Conservation (phyloP, 2,888 invertebrate genomes). For the Xanthostigma xanthostigma region DNA sequence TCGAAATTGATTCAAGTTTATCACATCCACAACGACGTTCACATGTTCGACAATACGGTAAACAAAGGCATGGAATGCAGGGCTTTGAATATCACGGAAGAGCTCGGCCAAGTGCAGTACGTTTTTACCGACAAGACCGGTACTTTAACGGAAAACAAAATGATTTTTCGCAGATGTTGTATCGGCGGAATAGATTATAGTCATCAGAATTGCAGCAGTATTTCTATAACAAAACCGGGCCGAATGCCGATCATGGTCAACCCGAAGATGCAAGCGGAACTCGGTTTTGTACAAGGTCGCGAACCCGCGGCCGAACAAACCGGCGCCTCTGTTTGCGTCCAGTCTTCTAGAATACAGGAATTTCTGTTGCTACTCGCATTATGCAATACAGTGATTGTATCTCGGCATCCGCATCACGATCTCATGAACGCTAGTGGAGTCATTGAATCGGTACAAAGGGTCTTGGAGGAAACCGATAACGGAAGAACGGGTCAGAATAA, state of each 20-base stretch:
- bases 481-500: slow-evolving; percentile 6
- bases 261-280: slow-evolving; percentile 34
- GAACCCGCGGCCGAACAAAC: slow-evolving; percentile 18
- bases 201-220: slow-evolving; percentile 57
- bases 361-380: slow-evolving; percentile 83
- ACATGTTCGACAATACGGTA: slow-evolving; percentile 70
- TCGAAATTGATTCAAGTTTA: slow-evolving; percentile 91
- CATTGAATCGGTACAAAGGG: slow-evolving; percentile 30
- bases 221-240: slow-evolving; percentile 26
- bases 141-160: slow-evolving; percentile 92
- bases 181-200: slow-evolving; percentile 82
- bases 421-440: slow-evolving; percentile 56
- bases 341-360: slow-evolving; percentile 65
- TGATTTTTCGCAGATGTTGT: slow-evolving; percentile 86
- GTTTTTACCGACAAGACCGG: slow-evolving; percentile 97
- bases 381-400: slow-evolving; percentile 94
- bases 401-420: slow-evolving; percentile 64
- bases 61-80: slow-evolving; percentile 79
- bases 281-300: slow-evolving; percentile 20
- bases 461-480: slow-evolving; percentile 13
- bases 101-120: slow-evolving; percentile 88
- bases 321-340: slow-evolving; percentile 22
- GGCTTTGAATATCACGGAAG: slow-evolving; percentile 92
- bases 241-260: slow-evolving; percentile 35
- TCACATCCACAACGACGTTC: slow-evolving; percentile 82